phyloP scores from a whole-genome alignment of 2,888 invertebrate species.

The Hetaerina titia region DNA sequence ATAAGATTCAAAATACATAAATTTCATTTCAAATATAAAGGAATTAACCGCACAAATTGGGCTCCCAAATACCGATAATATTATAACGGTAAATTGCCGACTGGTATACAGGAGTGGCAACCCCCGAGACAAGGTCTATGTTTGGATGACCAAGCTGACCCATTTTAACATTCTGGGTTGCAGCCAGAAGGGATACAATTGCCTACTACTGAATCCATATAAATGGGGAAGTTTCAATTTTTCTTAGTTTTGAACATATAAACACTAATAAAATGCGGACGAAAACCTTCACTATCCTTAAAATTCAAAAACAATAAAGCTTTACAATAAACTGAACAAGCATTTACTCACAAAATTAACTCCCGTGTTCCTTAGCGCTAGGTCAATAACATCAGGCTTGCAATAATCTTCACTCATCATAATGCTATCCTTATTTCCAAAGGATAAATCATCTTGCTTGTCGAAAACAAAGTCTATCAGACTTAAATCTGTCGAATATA shows the following conservation, averaged over 20 bases:
- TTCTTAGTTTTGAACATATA: no score
- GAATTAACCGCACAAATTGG: neutral
- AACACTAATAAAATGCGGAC: neutral
- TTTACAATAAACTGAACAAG: neutral
- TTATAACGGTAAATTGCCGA: no score
- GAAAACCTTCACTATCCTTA: neutral
- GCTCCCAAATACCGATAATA: no score
- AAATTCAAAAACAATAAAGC: neutral
- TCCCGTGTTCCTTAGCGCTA: constrained; percentile 43
- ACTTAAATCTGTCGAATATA: constrained; percentile 75
- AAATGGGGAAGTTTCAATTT: no score
- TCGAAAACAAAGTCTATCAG: constrained; percentile 76
- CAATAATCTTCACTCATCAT: constrained; percentile 71
- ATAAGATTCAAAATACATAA: neutral
- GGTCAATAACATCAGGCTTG: constrained; percentile 53
- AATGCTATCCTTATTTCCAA: constrained; percentile 73
- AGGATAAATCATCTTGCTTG: constrained; percentile 75
- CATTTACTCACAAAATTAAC: constrained; percentile 50
- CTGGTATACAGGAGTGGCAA: neutral
- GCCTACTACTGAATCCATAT: no score
- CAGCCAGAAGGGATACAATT: neutral
- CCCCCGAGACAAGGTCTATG: neutral
- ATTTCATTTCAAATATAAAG: neutral
- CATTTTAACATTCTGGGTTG: neutral
- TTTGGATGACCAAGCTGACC: neutral